Percentiles rank a stretch among this genome's conserved stretches.
Conservation (phyloP, 2,113 vertebrate genomes). For the Gasterosteus nipponicus region DNA sequence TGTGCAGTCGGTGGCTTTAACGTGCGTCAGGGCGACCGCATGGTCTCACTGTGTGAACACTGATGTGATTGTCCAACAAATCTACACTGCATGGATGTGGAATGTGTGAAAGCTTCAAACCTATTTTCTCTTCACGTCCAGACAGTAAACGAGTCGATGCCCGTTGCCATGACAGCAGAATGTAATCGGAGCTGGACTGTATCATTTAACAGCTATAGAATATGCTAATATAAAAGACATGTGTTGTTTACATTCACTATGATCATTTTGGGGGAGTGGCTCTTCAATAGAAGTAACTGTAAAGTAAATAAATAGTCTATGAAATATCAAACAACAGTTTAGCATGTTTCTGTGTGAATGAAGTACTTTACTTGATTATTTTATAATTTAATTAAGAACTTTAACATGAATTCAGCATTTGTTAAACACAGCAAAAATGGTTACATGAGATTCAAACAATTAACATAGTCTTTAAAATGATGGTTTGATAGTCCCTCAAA, state of each 20-base stretch:
- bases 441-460: too few relatives aligned
- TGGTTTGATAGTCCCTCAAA: too few relatives aligned
- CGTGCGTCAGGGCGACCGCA: neutral
- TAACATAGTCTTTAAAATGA: too few relatives aligned
- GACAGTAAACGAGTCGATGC: neutral
- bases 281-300: too few relatives aligned
- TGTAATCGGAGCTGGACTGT: neutral
- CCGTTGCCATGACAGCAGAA: neutral
- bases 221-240: neutral
- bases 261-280: too few relatives aligned
- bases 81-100: neutral
- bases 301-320: too few relatives aligned
- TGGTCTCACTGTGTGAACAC: neutral
- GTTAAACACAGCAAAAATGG: too few relatives aligned
- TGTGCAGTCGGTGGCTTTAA: neutral
- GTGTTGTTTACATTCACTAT: neutral
- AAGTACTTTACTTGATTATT: too few relatives aligned
- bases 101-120: neutral
- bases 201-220: neutral
- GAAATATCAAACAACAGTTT: too few relatives aligned
- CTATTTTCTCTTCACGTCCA: neutral
- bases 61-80: neutral
- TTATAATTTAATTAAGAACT: too few relatives aligned
- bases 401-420: too few relatives aligned
- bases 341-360: too few relatives aligned